Evolutionary conservation across 2,888 invertebrate genomes (phyloP).

Genomic region (Fissipunctia ypsillon): DNA sequence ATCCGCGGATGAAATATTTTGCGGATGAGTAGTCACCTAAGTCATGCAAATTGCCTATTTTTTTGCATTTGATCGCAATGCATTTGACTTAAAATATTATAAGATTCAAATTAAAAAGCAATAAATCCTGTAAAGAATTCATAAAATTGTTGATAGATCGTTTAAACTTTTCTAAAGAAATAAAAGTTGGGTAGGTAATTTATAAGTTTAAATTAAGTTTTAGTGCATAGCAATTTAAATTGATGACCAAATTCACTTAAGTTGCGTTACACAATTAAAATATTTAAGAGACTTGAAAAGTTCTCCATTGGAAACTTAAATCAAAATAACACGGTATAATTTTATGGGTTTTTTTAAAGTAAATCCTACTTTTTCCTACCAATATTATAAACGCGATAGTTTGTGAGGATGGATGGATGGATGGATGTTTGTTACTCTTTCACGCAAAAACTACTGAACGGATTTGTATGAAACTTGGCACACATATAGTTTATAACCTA

Average conservation of each 20-base stretch:
- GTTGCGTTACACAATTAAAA: conserved; percentile 22
- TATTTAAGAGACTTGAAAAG: conserved; percentile 23
- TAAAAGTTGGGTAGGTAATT: not conserved
- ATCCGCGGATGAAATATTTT: too few relatives aligned
- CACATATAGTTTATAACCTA: too few relatives aligned
- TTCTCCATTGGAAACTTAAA: not conserved
- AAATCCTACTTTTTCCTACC: too few relatives aligned
- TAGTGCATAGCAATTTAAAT: conserved; percentile 10
- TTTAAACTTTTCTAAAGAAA: conserved; percentile 7
- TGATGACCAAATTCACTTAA: conserved; percentile 39
- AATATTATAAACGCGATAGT: too few relatives aligned
- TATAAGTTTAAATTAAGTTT: not conserved
- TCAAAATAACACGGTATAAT: not conserved
- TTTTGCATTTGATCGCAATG: too few relatives aligned
- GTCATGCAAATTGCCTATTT: too few relatives aligned
- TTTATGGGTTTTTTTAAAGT: not conserved
- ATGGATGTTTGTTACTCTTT: too few relatives aligned
- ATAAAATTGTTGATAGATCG: conserved; percentile 1
- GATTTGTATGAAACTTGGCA: too few relatives aligned
- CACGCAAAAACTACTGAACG: too few relatives aligned
- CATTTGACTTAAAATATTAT: not conserved
- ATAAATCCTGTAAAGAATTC: not conserved
- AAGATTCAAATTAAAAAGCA: not conserved
- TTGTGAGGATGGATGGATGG: too few relatives aligned
- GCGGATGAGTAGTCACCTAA: too few relatives aligned